Evolutionary conservation across 1,140 invertebrate genomes (phyloP), one percentile per base, ranked within the genome.

Genomic region (Coelopa frigida): DNA sequence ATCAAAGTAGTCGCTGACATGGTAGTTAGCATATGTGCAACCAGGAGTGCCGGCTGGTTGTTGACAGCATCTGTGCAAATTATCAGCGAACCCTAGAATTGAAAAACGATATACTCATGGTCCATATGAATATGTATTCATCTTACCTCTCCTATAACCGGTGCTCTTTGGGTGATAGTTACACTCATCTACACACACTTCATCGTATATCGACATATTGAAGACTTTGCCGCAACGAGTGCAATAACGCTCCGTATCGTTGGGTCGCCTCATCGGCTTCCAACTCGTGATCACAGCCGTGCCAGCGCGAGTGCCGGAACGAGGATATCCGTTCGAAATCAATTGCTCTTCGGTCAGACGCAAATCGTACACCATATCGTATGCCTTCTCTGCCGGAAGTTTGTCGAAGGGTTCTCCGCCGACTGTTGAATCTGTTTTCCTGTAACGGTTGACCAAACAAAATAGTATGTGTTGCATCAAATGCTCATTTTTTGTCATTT

Each of bases 81-180:
- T 82, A 78, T 70, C 82, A 76, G 60, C 48, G 35, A 59, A 69
- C 26, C 48, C 65, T 72, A 81, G 11, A 23, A 32, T 14, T 22
- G 3, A n/a, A 32, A n/a, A 44, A 18, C 24, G 10, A 21, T 22
- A 38, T 22, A 38, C 4, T 39, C 15, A 21, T 27, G 31, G 20
- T 26, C 26, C 18, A 39, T 12, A 23, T 3, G 20, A 23, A 33
- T 23, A 39, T 45, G 23, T 21, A 20, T 32, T 29, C 32, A 27
- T 14, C 22, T 82, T 80, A 68, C 87, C 84, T 59, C 85, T 75
- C 35, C 83, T 77, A 36, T 85, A 87, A 55, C 85, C 88, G 46
- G 85, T 84, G 58, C 84, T 84, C 44, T 90, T 89, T 71, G 85
- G 88, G 73, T 95, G 93, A 73, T 91, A 94, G 59, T 88, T 79